These are phyloP conservation scores for Leptoclinus maculatus DNA, from an alignment of 2,797 vertebrate genomes.

Conservation along the genomic window DNA sequence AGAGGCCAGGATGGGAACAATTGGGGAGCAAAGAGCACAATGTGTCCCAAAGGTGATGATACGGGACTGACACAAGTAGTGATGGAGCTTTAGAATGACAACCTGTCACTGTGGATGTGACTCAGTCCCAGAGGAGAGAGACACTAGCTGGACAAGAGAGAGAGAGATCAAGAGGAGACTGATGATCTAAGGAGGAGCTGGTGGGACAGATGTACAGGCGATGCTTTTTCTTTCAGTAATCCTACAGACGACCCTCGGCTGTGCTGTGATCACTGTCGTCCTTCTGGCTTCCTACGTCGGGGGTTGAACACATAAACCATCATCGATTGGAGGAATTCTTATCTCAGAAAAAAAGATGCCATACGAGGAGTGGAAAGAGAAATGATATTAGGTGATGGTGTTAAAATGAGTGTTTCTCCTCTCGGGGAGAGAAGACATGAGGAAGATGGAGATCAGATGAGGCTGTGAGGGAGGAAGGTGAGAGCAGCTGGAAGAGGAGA, in stretches of 20 bases:
- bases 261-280: conserved; percentile 9
- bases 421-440: conserved; percentile 8
- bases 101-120: not conserved
- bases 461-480: conserved; percentile 9
- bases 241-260: conserved; percentile 1
- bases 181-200: not conserved
- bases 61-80: not conserved
- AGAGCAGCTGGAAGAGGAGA: conserved; percentile 17
- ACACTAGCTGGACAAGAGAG: not conserved
- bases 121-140: conserved; percentile 3
- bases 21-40: conserved; percentile 9
- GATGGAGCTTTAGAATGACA: conserved; percentile 21
- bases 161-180: not conserved
- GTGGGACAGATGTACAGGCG: conserved; percentile 3
- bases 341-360: not conserved
- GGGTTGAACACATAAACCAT: not conserved
- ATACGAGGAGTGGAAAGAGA: no score
- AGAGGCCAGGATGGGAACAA: not conserved
- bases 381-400: not conserved
- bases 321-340: not conserved
- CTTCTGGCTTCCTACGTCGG: not conserved
- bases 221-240: not conserved
- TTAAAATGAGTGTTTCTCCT: conserved; percentile 12
- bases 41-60: conserved; percentile 26
- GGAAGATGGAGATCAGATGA: conserved; percentile 19